Conservation (phyloP, 2,888 invertebrate species). For the Chloromyia formosa region DNA sequence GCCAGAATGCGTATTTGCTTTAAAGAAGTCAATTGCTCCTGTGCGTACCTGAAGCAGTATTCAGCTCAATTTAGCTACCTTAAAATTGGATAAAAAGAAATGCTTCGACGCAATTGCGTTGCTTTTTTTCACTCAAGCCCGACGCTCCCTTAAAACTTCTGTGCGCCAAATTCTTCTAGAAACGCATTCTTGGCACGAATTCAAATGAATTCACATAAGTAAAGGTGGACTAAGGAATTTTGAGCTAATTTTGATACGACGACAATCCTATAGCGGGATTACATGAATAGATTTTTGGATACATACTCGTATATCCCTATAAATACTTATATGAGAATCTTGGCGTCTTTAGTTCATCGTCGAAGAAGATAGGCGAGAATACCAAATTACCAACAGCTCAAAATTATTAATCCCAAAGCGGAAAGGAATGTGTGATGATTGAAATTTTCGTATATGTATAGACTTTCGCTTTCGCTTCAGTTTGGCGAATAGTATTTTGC, state of each 20-base stretch:
- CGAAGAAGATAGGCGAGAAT: neutral
- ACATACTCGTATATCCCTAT: neutral
- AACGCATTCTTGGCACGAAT: constrained; percentile 32
- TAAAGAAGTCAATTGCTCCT: no score
- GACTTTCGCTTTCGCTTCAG: constrained; percentile 10
- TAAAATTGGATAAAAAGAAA: no score
- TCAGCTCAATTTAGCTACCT: no score
- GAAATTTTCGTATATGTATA: neutral
- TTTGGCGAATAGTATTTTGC: neutral
- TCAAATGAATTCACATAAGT: constrained; percentile 10
- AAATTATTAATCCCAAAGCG: constrained; percentile 37
- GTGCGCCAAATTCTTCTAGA: constrained; percentile 14
- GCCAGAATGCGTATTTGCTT: no score
- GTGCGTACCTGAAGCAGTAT: no score
- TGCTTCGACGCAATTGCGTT: no score
- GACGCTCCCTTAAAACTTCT: neutral
- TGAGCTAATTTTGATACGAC: constrained; percentile 21
- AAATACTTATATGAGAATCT: neutral
- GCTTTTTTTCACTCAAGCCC: no score
- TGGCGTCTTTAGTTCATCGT: no score
- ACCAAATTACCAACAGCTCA: constrained; percentile 13
- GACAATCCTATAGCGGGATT: neutral
- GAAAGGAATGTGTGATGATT: constrained; percentile 35
- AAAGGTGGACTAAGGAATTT: constrained; percentile 19
- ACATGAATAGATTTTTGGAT: neutral